Evolutionary conservation across 2,888 invertebrate species (phyloP).

Genomic region (Hyppa rectilinea): DNA sequence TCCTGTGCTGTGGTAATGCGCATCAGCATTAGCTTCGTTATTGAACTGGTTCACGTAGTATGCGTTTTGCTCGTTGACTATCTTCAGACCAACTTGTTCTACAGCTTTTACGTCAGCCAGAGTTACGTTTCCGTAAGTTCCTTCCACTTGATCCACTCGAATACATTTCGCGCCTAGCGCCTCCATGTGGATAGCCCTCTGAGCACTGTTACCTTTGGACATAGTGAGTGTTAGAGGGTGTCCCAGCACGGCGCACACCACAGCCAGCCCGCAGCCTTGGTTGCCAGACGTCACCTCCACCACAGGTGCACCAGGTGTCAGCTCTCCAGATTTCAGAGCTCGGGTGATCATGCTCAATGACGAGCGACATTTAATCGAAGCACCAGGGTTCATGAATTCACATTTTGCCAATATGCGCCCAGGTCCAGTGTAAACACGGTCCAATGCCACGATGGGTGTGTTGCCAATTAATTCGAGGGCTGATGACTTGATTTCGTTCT

Average conservation of each 20-base stretch:
- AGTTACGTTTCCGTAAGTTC: slow-evolving; percentile 86
- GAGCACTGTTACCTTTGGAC: slow-evolving; percentile 86
- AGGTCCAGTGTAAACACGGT: slow-evolving; percentile 83
- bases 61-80: slow-evolving; percentile 80
- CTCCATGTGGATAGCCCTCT: slow-evolving; percentile 87
- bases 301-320: slow-evolving; percentile 81
- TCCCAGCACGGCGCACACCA: slow-evolving; percentile 84
- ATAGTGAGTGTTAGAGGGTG: slow-evolving; percentile 86
- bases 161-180: slow-evolving; percentile 86
- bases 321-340: slow-evolving; percentile 77
- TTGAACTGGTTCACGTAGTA: slow-evolving; percentile 86
- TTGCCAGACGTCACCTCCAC: slow-evolving; percentile 87
- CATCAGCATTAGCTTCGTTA: slow-evolving; percentile 78
- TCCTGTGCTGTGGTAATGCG: slow-evolving; percentile 85
- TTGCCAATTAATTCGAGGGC: slow-evolving; percentile 87
- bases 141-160: slow-evolving; percentile 86
- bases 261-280: slow-evolving; percentile 86
- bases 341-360: slow-evolving; percentile 83
- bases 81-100: slow-evolving; percentile 78
- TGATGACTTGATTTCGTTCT: slow-evolving; percentile 84
- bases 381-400: slow-evolving; percentile 88
- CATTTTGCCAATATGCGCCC: slow-evolving; percentile 87
- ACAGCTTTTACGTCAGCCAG: slow-evolving; percentile 83
- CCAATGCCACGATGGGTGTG: slow-evolving; percentile 86
- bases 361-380: slow-evolving; percentile 86